phyloP scores from a whole-genome alignment of 2,888 invertebrate species.

The Pseudolycoriella hygida region DNA sequence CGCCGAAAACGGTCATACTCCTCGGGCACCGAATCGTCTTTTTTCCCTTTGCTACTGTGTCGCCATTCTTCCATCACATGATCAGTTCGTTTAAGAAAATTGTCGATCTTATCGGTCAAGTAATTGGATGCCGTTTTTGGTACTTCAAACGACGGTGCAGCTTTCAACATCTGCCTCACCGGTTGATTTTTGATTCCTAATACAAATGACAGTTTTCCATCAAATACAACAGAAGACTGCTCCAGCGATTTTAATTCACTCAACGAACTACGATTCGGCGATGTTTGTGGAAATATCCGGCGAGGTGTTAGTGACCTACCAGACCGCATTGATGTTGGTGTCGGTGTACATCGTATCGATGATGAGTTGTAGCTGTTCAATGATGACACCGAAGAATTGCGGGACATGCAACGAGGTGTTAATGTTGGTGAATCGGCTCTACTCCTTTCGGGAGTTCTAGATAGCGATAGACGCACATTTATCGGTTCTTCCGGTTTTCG shows the following conservation, averaged over 20 bases:
- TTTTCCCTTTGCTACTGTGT: slow-evolving; percentile 3
- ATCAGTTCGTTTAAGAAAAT: slow-evolving; percentile 65
- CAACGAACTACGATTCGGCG: slow-evolving; percentile 31
- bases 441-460: too few species aligned
- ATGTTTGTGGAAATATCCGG: slow-evolving; percentile 48
- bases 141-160: slow-evolving; percentile 59
- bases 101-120: slow-evolving; percentile 56
- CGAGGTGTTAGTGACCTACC: slow-evolving; percentile 29
- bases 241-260: slow-evolving; percentile 46
- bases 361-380: slow-evolving; percentile 4
- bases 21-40: slow-evolving; percentile 15
- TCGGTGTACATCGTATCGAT: too few species aligned
- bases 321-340: slow-evolving; percentile 12
- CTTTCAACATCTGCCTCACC: slow-evolving; percentile 45
- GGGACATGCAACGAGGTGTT: slow-evolving; percentile 11
- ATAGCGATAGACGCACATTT: too few species aligned
- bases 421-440: too few species aligned
- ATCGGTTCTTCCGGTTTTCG: too few species aligned
- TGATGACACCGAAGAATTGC: slow-evolving; percentile 9
- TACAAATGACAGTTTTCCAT: slow-evolving; percentile 64
- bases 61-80: slow-evolving; percentile 78
- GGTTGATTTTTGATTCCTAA: slow-evolving; percentile 56
- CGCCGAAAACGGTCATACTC: slow-evolving; percentile 31
- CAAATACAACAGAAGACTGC: slow-evolving; percentile 62
- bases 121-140: slow-evolving; percentile 60